phyloP scores from a whole-genome alignment of 37 sponge, comb jelly and placozoan genomes.

The Lycopodina hypogea region DNA sequence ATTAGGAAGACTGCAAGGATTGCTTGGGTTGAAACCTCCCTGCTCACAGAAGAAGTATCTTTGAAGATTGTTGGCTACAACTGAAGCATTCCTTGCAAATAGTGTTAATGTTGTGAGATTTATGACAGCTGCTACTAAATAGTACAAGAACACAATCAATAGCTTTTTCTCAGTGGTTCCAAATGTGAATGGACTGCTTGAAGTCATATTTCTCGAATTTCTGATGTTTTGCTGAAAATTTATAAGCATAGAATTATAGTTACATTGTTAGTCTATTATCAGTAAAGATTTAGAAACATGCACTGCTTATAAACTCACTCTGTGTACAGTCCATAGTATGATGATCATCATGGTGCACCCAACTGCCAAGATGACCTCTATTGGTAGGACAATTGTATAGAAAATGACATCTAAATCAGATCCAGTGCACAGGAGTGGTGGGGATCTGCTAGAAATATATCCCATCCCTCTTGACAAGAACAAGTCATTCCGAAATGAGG shows the following conservation, averaged over 20 bases:
- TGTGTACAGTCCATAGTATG: conserved; percentile 19
- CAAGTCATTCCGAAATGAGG: neutral
- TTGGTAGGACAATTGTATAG: conserved; percentile 24
- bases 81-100: neutral
- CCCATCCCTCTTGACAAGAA: conserved; percentile 5
- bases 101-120: conserved; percentile 4
- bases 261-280: too few relatives aligned
- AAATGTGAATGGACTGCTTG: conserved; percentile 2
- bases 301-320: conserved; percentile 22
- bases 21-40: neutral
- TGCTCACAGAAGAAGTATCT: conserved; percentile 8
- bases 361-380: conserved; percentile 13
- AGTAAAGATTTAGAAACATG: too few relatives aligned
- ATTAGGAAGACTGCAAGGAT: neutral
- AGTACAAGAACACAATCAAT: conserved; percentile 4
- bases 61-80: neutral
- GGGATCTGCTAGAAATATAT: conserved; percentile 6
- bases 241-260: too few relatives aligned
- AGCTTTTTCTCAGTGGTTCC: conserved; percentile 13
- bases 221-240: neutral
- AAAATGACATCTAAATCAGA: conserved; percentile 2
- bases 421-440: conserved; percentile 18
- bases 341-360: conserved; percentile 22
- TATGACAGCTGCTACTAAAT: neutral
- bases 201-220: neutral